A percentile compares a stretch with the other conserved stretches of the same genome.
Conservation (phyloP, 2,888 invertebrate genomes). For the Oscheius onirici region DNA sequence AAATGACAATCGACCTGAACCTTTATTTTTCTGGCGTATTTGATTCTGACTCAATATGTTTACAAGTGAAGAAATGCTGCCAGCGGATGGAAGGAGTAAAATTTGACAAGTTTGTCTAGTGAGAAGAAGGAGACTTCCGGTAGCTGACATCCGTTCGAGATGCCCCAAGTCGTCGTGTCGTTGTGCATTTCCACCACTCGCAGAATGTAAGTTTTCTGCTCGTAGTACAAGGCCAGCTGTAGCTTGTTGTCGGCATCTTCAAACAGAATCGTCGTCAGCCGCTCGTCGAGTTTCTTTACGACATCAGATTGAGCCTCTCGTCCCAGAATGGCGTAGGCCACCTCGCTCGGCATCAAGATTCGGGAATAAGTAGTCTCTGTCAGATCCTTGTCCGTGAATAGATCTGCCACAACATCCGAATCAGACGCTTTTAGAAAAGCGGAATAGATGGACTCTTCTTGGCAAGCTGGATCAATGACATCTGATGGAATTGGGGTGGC, state of each 20-base stretch:
- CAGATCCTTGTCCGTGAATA: background rate
- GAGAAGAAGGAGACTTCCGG: background rate
- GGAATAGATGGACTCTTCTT: background rate
- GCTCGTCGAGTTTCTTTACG: background rate
- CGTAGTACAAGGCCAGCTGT: slow-evolving; percentile 5
- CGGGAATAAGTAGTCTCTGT: background rate
- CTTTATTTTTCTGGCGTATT: slow-evolving; percentile 7
- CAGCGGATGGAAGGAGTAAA: slow-evolving; percentile 12
- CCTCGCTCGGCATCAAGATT: background rate
- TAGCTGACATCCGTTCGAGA: background rate
- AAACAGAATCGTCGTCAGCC: background rate
- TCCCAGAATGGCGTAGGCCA: background rate
- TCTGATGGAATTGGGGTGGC: background rate
- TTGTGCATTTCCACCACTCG: slow-evolving; percentile 8
- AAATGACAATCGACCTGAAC: background rate
- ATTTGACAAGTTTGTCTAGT: background rate
- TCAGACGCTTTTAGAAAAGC: background rate
- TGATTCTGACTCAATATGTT: background rate
- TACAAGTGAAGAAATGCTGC: background rate
- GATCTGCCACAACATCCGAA: background rate
- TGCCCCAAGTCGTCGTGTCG: background rate
- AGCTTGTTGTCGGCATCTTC: background rate
- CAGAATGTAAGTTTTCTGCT: background rate
- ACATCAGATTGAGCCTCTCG: background rate
- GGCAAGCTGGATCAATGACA: background rate